Conservation (phyloP, 2,888 invertebrate genomes). For the Tenodera sinensis region DNA sequence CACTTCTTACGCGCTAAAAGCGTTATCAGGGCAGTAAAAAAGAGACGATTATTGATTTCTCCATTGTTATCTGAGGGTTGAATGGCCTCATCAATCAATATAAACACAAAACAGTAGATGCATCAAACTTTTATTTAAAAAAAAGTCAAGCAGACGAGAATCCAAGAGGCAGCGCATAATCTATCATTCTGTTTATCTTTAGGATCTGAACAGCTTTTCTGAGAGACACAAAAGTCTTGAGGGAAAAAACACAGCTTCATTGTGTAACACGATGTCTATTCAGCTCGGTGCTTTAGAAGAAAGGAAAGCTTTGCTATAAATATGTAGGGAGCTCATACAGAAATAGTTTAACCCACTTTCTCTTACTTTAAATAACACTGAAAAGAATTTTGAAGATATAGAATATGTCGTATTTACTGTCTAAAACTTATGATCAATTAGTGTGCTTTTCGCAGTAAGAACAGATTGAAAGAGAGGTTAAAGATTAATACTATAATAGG, state of each 20-base stretch:
- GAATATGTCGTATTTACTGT: too few species aligned
- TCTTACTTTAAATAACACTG: not conserved
- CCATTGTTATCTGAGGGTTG: not conserved
- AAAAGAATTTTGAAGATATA: too few species aligned
- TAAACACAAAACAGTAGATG: not conserved
- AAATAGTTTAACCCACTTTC: not conserved
- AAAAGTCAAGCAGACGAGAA: not conserved
- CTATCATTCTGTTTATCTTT: not conserved
- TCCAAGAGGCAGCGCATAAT: not conserved
- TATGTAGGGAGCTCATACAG: not conserved
- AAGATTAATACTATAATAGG: too few species aligned
- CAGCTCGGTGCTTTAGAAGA: not conserved
- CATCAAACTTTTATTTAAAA: not conserved
- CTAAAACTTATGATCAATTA: too few species aligned
- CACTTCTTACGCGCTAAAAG: not conserved
- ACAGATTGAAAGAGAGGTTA: too few species aligned
- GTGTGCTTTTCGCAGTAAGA: too few species aligned
- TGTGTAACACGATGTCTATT: not conserved
- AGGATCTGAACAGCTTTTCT: not conserved
- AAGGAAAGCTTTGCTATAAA: not conserved
- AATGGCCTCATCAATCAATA: not conserved
- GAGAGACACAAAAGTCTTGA: not conserved
- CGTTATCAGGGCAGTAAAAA: not conserved
- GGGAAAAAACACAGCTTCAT: not conserved
- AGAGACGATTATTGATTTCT: not conserved